Conservation (phyloP, 2,113 vertebrate species). For the Crotalus helleri region DNA sequence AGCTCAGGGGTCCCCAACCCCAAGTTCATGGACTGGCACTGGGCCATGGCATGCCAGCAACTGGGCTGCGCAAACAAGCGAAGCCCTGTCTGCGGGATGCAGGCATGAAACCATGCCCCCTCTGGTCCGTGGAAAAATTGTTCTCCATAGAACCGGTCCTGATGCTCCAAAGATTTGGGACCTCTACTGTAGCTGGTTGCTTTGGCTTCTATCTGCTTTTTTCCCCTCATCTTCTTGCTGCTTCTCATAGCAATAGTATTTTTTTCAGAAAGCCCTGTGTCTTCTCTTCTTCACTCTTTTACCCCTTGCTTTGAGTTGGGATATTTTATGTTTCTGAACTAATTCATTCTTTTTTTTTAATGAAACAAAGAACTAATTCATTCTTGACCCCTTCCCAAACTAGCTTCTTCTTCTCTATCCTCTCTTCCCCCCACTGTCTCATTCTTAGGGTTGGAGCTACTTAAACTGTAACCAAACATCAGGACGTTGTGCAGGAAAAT, state of each 20-base stretch:
- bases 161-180: too few relatives aligned
- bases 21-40: too few relatives aligned
- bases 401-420: background rate
- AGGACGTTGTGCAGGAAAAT: background rate
- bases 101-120: too few relatives aligned
- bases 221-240: background rate
- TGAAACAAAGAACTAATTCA: background rate
- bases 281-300: background rate
- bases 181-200: background rate
- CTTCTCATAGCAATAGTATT: background rate
- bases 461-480: background rate
- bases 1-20: too few relatives aligned
- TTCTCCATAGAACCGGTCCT: too few relatives aligned
- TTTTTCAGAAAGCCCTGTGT: background rate
- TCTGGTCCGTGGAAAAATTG: too few relatives aligned
- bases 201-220: background rate
- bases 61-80: too few relatives aligned
- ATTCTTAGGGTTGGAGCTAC: background rate
- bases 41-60: too few relatives aligned
- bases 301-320: background rate
- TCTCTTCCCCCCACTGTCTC: background rate
- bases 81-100: too few relatives aligned
- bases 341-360: background rate
- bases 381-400: background rate
- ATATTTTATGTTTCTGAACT: background rate